phyloP scores from a whole-genome alignment of 2,113 vertebrate species.

The Neopipo cinnamomea region DNA sequence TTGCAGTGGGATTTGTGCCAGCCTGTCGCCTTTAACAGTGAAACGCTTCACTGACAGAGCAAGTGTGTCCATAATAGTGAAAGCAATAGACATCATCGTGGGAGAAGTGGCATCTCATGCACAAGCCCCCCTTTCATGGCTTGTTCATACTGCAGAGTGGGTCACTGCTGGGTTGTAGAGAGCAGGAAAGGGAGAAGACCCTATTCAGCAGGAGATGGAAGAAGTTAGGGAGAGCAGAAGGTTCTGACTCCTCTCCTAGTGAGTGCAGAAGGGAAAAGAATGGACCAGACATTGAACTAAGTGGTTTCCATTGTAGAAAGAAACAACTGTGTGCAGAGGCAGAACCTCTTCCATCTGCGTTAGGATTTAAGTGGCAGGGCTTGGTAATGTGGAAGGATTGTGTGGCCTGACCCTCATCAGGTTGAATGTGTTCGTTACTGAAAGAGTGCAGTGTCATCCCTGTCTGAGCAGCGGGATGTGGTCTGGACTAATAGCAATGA shows the following conservation, averaged over 20 bases:
- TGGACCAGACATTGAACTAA: background rate
- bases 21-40: background rate
- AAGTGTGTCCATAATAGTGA: background rate
- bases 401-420: background rate
- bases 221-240: background rate
- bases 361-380: background rate
- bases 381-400: background rate
- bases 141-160: background rate
- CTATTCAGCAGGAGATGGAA: background rate
- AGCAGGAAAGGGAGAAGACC: background rate
- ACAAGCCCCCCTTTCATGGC: background rate
- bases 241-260: background rate
- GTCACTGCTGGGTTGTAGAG: background rate
- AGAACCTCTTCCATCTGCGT: background rate
- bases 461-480: background rate
- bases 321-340: background rate
- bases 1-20: background rate
- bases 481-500: background rate
- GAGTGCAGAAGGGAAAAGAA: background rate
- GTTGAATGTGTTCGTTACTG: background rate
- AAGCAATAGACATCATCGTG: background rate
- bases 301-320: background rate
- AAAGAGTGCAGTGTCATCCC: background rate
- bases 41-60: background rate
- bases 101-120: background rate